These are phyloP conservation scores for Drosophila rubida DNA, from an alignment of 2,888 invertebrate genomes.

Conservation along the genomic window DNA sequence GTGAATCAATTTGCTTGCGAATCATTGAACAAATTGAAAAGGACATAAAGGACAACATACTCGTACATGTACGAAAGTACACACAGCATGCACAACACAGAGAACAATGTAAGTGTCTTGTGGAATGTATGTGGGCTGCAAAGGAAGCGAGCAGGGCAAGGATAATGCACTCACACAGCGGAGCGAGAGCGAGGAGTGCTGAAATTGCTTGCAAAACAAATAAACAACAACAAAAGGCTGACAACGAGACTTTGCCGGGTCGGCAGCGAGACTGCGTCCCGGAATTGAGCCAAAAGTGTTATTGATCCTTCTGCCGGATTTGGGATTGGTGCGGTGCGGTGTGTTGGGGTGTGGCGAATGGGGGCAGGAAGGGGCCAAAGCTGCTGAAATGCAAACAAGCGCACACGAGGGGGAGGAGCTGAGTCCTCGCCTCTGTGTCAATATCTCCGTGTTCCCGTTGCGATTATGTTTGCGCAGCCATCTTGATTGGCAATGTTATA, in stretches of 20 bases:
- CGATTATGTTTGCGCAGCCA: constrained; percentile 85
- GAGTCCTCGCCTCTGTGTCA: constrained; percentile 49
- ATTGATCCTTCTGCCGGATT: constrained; percentile 75
- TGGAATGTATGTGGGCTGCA: constrained; percentile 16
- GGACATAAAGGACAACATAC: constrained; percentile 62
- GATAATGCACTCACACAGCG: constrained; percentile 40
- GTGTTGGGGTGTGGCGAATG: constrained; percentile 43
- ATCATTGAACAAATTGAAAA: constrained; percentile 84
- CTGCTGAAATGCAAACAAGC: constrained; percentile 38
- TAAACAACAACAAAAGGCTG: constrained; percentile 71
- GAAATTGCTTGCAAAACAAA: constrained; percentile 80
- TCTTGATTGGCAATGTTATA: constrained; percentile 85
- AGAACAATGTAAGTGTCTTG: constrained; percentile 15
- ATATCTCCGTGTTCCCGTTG: constrained; percentile 62
- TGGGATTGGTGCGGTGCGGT: constrained; percentile 11
- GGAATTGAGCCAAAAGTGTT: constrained; percentile 79
- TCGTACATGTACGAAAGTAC: constrained; percentile 28
- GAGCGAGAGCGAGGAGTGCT: constrained; percentile 36
- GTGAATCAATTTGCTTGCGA: constrained; percentile 82
- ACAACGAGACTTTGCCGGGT: constrained; percentile 13
- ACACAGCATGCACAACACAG: constrained; percentile 31
- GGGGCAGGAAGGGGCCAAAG: constrained; percentile 60
- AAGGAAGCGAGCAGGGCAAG: constrained; percentile 3
- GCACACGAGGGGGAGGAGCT: constrained; percentile 40
- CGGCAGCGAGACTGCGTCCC: constrained; percentile 33